Evolutionary conservation across 1,140 invertebrate species (phyloP), one percentile per base, ranked within the genome.

Genomic region (Habropoda laboriosa): DNA sequence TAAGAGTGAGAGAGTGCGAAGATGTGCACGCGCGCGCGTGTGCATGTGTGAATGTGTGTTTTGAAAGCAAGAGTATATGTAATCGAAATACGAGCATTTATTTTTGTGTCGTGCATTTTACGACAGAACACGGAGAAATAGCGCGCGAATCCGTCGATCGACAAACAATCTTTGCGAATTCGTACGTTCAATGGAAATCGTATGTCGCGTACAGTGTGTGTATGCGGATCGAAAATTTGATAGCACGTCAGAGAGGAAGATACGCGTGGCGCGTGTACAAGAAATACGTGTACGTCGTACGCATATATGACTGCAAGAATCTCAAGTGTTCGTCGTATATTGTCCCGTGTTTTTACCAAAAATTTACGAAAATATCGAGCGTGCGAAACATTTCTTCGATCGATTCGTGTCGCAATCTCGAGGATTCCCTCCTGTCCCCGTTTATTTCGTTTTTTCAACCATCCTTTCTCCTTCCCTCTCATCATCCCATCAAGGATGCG

Each of bases 31-130:
- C 13, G 5, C 16, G 40, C 47, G n/a, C 7, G 35, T 35, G 10
- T 13, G 42, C 7, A 13, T 27, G 35, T 8, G 32, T 24, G 38
- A 3, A 5, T 16, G 18, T 38, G 57, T 35, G 16, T 4, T n/a
- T n/a, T 63, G 35, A 67, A 53, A 80, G 55, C 57, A 47, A 70
- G 60, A 61, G 38, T 83, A 88, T 42, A 42, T 49, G 81, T 72
- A 81, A 87, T 81, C 64, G 61, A 86, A 77, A 91, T 90, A 91
- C 81, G 87, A 92, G 91, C 91, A 92, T 92, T 92, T 92, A 92
- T 92, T 93, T 93, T 93, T 92, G 89, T 92, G 92, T 92, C 87
- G 87, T 92, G 92, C 92, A 92, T 93, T 92, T 93, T 92, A 91
- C 30, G 86, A n/a, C n/a, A 81, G 79, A 81, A 78, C 70, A 87